These are phyloP conservation scores for Protobothrops mucrosquamatus DNA, from an alignment of 2,113 vertebrate species.

Conservation along the genomic window DNA sequence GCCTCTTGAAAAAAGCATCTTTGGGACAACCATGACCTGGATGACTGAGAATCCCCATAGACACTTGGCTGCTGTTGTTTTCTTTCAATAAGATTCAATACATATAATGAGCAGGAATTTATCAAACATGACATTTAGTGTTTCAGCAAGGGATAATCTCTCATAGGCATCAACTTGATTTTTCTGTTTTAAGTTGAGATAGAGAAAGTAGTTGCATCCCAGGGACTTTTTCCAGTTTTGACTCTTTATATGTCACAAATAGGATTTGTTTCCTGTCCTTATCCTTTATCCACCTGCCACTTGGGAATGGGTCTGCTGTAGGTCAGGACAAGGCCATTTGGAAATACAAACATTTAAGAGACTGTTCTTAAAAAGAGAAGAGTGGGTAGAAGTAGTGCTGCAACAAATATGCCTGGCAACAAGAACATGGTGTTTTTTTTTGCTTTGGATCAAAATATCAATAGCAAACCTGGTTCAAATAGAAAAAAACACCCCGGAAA, in stretches of 20 bases:
- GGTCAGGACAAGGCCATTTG: neutral
- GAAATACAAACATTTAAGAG: neutral
- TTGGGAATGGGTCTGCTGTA: neutral
- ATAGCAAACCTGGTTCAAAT: neutral
- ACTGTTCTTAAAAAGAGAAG: neutral
- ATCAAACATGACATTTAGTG: constrained; percentile 27
- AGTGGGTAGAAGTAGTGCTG: neutral
- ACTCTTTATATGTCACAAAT: neutral
- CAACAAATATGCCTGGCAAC: neutral
- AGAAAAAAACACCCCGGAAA: neutral
- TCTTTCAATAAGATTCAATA: constrained; percentile 5
- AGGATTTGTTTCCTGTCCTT: neutral
- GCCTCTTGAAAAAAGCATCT: no score
- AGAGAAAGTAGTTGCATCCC: constrained; percentile 3
- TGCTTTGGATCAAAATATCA: neutral
- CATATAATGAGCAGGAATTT: neutral
- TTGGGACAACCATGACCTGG: no score
- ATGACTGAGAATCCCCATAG: no score
- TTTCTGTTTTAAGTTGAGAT: constrained; percentile 15
- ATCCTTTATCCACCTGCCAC: neutral
- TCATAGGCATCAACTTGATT: neutral
- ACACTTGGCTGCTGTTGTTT: neutral
- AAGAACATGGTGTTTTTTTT: neutral
- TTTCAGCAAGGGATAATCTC: neutral
- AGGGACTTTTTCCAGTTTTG: neutral